Conservation (phyloP, 1,140 invertebrate species). For the Aphaenogaster floridana region DNA sequence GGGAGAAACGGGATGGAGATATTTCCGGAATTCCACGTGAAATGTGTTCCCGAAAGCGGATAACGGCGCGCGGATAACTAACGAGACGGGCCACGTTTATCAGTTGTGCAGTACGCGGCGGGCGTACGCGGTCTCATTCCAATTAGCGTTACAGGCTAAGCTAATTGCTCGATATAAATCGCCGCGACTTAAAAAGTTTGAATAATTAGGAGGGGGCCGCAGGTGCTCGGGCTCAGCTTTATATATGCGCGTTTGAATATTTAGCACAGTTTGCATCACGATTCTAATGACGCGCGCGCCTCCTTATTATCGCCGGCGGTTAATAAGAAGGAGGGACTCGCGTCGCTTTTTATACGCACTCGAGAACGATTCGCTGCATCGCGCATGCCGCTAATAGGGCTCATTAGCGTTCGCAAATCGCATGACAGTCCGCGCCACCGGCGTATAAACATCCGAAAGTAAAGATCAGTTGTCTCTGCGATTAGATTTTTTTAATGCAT, state of each 20-base stretch:
- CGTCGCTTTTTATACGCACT: conserved; percentile 36
- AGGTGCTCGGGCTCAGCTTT: conserved; percentile 55
- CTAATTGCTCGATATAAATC: conserved; percentile 79
- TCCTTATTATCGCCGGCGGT: conserved; percentile 4
- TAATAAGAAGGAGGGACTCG: conserved; percentile 44
- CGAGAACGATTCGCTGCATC: conserved; percentile 56
- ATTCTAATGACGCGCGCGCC: conserved; percentile 58
- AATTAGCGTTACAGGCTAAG: conserved; percentile 73
- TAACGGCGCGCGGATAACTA: conserved; percentile 68
- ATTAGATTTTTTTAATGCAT: neutral
- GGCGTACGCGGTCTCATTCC: conserved; percentile 67
- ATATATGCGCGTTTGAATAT: conserved; percentile 69
- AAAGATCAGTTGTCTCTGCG: neutral
- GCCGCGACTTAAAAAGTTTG: conserved; percentile 69
- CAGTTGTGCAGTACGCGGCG: conserved; percentile 38
- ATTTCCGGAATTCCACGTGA: conserved; percentile 29
- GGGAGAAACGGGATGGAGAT: neutral
- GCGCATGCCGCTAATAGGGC: conserved; percentile 61
- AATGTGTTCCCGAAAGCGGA: conserved; percentile 26
- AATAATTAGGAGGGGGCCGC: conserved; percentile 72
- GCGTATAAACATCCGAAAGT: conserved; percentile 1
- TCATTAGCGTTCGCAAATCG: conserved; percentile 57
- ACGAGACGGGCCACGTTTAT: conserved; percentile 73
- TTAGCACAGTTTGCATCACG: conserved; percentile 54
- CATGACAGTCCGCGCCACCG: conserved; percentile 5